A percentile compares a stretch with the other conserved stretches of the same genome.
phyloP scores from a whole-genome alignment of 2,797 vertebrate genomes.

The Martes flavigula region DNA sequence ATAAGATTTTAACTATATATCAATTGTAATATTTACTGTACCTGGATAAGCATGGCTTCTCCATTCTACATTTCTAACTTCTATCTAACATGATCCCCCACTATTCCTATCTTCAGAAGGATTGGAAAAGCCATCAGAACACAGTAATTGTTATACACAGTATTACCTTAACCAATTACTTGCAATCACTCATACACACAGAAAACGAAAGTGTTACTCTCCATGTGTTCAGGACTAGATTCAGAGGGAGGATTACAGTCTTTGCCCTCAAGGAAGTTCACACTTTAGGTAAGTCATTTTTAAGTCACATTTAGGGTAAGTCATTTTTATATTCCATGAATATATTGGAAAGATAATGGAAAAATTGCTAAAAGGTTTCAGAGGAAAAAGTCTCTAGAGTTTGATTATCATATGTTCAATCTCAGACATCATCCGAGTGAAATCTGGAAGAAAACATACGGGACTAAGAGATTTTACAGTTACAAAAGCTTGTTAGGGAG shows the following conservation, averaged over 20 bases:
- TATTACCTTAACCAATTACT: neutral
- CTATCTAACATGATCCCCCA: neutral
- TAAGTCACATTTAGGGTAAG: too few species aligned
- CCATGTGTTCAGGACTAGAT: neutral
- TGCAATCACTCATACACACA: neutral
- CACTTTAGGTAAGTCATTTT: neutral
- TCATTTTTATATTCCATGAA: neutral
- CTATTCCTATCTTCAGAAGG: neutral
- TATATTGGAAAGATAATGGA: neutral
- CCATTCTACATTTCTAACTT: neutral
- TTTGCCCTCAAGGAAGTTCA: neutral
- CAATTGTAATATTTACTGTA: neutral
- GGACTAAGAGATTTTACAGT: neutral
- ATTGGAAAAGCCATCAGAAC: neutral
- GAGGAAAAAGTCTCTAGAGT: neutral
- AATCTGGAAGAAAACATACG: neutral
- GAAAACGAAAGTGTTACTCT: neutral
- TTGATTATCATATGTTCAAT: neutral
- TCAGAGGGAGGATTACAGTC: neutral
- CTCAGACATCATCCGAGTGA: neutral
- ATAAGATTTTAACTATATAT: neutral
- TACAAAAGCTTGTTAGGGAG: neutral
- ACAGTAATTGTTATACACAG: neutral
- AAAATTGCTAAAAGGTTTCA: neutral
- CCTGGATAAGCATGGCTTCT: neutral